These are phyloP conservation scores for Globodera ellingtonae DNA, from an alignment of 1,140 invertebrate species.

Conservation along the genomic window DNA sequence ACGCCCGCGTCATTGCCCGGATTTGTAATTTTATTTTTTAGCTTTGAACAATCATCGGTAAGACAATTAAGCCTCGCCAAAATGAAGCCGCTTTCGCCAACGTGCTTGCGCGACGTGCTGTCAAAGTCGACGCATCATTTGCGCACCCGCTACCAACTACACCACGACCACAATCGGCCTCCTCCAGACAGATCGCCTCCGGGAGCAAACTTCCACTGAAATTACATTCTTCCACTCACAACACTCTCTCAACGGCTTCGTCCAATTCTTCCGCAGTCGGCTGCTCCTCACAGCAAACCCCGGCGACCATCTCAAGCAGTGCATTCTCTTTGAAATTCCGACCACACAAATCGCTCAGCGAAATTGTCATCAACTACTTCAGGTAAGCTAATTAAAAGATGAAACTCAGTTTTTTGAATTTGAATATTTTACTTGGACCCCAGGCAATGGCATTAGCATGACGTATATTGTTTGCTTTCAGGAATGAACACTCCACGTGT, in stretches of 20 bases:
- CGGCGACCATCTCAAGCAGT: conserved; percentile 1
- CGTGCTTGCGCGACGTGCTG: conserved; percentile 19
- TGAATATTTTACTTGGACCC: no score
- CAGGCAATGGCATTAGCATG: neutral
- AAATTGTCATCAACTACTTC: conserved; percentile 62
- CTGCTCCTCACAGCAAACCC: neutral
- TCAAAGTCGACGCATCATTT: conserved; percentile 7
- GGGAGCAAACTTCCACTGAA: conserved; percentile 19
- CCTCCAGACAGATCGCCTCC: neutral
- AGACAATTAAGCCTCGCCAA: conserved; percentile 31
- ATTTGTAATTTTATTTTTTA: conserved; percentile 36
- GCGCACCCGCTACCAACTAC: neutral
- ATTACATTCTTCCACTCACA: neutral
- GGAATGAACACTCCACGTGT: conserved; percentile 77
- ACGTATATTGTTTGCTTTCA: conserved; percentile 12
- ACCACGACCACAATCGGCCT: neutral
- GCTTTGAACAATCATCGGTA: neutral
- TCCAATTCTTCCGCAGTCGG: conserved; percentile 6
- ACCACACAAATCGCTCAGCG: conserved; percentile 51
- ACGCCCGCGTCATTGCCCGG: conserved; percentile 42
- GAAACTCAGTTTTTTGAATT: neutral
- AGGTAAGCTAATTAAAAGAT: conserved; percentile 39
- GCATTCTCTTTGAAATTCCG: conserved; percentile 32
- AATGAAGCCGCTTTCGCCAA: conserved; percentile 26
- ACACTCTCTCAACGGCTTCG: neutral